phyloP scores from a whole-genome alignment of 2,113 vertebrate species.

The Channa maculata region DNA sequence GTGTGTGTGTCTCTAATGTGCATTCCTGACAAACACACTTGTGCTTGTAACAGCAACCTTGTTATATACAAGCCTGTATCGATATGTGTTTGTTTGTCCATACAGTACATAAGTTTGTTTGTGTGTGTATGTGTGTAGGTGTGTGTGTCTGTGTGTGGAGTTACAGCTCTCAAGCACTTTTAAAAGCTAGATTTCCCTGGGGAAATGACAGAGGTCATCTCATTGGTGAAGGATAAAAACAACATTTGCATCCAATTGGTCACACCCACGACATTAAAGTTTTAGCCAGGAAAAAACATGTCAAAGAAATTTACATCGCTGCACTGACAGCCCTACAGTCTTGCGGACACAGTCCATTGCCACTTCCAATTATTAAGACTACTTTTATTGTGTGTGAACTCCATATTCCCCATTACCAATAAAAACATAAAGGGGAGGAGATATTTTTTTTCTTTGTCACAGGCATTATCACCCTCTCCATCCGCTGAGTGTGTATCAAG shows the following conservation, averaged over 20 bases:
- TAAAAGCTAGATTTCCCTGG: constrained; percentile 92
- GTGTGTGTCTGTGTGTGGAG: constrained; percentile 54
- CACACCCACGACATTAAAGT: constrained; percentile 95
- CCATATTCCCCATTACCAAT: constrained; percentile 87
- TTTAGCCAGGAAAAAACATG: constrained; percentile 98
- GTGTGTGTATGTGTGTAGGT: constrained; percentile 13
- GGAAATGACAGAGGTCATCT: constrained; percentile 93
- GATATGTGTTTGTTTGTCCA: constrained; percentile 41
- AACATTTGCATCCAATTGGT: constrained; percentile 99
- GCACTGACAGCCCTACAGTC: constrained; percentile 91
- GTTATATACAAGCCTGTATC: constrained; percentile 26
- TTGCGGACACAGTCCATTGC: constrained; percentile 84
- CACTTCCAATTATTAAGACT: constrained; percentile 89
- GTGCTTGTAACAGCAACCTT: constrained; percentile 43
- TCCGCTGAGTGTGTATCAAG: constrained; percentile 81
- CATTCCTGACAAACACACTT: constrained; percentile 16
- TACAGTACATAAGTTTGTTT: constrained; percentile 35
- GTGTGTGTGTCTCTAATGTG: constrained; percentile 6
- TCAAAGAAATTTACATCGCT: constrained; percentile 97
- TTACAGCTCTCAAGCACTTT: constrained; percentile 87
- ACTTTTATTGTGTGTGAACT: constrained; percentile 89
- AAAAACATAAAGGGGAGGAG: constrained; percentile 88
- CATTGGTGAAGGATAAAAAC: constrained; percentile 95
- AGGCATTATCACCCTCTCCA: constrained; percentile 82
- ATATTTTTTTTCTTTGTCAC: constrained; percentile 82